Evolutionary conservation across 2,113 vertebrate species (phyloP), one percentile per base, ranked within the genome.

Genomic region (Onychostoma macrolepis): DNA sequence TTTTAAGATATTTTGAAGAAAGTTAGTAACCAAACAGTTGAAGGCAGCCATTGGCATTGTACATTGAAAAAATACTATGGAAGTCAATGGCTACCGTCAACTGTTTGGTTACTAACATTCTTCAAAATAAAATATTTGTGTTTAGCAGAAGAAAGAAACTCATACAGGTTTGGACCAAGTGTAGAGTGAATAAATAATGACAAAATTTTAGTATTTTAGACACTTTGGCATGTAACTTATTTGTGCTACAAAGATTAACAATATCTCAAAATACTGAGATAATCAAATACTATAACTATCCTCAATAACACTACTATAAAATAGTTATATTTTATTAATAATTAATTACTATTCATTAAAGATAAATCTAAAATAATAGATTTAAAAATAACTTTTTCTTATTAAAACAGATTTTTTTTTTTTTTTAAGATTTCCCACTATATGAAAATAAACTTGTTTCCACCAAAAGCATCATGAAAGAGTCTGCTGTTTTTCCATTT

Each of bases 381-480:
- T 33, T 69, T 33, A 36, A 33, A 36, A 33, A 33, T 0, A 69
- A 21, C 3, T 24, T 69, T 69, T 21, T 10, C 67, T 9, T 69
- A 71, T 5, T 10, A 21, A 17, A 56, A 53, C 17, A 4, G 10
- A 1, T 11, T 17, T 67, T 8, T 36, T 71, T n/a, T n/a, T n/a
- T n/a, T n/a, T n/a, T n/a, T n/a, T n/a, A n/a, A n/a, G n/a, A n/a
- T n/a, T n/a, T 36, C 36, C 26, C 24, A n/a, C 11, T 41, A 43
- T 26, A 41, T 41, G 53, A 80, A 80, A 63, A 80, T 26, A 61
- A 79, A 53, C 28, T 7, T 79, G 45, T 56, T 56, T 79, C 13
- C 76, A 74, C 50, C 11, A 38, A 78, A 53, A 53, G 45, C 76
- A 80, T 58, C 53, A 80, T 80, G 48, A 53, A 78, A 78, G 75